Evolutionary conservation across 2,888 invertebrate genomes (phyloP).

Genomic region (Eumacrocentrus americanus): DNA sequence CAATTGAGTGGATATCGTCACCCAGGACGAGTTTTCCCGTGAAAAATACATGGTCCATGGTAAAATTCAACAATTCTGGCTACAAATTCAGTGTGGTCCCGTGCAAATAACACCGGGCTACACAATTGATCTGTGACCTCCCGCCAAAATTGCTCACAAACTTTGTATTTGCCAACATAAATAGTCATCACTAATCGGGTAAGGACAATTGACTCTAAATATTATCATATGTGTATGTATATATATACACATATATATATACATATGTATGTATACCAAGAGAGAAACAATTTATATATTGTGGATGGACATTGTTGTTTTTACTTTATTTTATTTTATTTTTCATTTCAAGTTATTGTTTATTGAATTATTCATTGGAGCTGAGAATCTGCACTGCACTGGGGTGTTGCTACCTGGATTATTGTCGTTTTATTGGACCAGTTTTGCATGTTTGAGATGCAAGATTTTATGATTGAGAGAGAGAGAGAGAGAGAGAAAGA

Average conservation of each 20-base stretch:
- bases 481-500: too few species aligned
- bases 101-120: not conserved
- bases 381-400: too few species aligned
- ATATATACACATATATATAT: too few species aligned
- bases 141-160: slow-evolving; percentile 37
- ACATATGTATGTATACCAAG: too few species aligned
- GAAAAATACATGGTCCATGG: not conserved
- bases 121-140: slow-evolving; percentile 27
- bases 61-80: not conserved
- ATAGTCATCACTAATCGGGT: slow-evolving; percentile 45
- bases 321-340: not conserved
- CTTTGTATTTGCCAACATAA: slow-evolving; percentile 42
- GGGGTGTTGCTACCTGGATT: not conserved
- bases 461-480: too few species aligned
- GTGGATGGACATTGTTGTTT: not conserved
- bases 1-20: slow-evolving; percentile 51
- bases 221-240: too few species aligned
- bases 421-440: not conserved
- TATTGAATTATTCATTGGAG: not conserved
- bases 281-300: not conserved
- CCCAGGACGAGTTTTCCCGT: slow-evolving; percentile 32
- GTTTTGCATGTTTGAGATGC: not conserved
- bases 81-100: not conserved
- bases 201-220: slow-evolving; percentile 40
- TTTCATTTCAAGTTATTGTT: not conserved